Percentiles rank a stretch among this genome's conserved stretches.
Evolutionary conservation across 2,113 vertebrate species (phyloP).

Genomic region (Castor canadensis): DNA sequence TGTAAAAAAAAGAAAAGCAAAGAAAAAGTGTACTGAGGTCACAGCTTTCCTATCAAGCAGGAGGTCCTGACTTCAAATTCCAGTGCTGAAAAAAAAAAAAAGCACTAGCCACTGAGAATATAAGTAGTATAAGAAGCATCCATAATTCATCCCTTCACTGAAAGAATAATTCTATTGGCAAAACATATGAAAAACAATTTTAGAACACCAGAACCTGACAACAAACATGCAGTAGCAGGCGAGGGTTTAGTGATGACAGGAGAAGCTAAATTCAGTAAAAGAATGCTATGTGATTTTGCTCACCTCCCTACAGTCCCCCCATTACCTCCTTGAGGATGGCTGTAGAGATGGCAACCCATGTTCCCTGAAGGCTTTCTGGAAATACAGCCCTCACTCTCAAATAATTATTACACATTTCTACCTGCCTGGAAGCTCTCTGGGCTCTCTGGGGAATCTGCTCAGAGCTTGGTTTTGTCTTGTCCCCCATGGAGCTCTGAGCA

Average conservation of each 20-base stretch:
- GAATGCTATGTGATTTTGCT: neutral
- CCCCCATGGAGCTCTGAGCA: neutral
- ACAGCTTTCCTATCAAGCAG: neutral
- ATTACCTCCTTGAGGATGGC: neutral
- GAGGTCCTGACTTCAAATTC: no score
- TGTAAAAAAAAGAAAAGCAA: no score
- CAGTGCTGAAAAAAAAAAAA: no score
- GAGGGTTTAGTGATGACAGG: neutral
- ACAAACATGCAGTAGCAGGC: neutral
- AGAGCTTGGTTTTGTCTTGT: neutral
- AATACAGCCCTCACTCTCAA: neutral
- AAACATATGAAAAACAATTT: neutral
- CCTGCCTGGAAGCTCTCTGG: neutral
- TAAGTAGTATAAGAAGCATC: neutral
- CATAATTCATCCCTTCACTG: neutral
- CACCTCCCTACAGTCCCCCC: no score
- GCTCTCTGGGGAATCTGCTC: neutral
- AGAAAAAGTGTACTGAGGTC: no score
- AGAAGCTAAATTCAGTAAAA: neutral
- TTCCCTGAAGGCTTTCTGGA: neutral
- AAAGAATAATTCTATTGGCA: neutral
- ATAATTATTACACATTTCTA: neutral
- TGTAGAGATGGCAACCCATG: neutral
- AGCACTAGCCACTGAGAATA: neutral
- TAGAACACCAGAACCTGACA: neutral